Conservation (phyloP, 2,113 vertebrate genomes). For the Nycticebus coucang region DNA sequence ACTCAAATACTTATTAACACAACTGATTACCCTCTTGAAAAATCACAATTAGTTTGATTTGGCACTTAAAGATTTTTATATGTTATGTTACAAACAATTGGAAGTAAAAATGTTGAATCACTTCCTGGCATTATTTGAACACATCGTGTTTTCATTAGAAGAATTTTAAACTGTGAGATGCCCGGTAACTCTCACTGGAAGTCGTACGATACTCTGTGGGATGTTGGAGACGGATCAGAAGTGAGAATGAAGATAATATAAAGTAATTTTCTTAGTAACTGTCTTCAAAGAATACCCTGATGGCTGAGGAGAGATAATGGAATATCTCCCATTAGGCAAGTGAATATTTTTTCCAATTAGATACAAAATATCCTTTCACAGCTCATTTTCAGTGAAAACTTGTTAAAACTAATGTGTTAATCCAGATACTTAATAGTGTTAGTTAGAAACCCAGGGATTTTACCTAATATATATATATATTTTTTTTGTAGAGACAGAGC, state of each 20-base stretch:
- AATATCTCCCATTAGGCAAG: not conserved
- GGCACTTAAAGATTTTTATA: not conserved
- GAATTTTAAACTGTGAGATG: not conserved
- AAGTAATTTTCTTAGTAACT: not conserved
- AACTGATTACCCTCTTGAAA: not conserved
- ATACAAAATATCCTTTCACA: not conserved
- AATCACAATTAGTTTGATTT: not conserved
- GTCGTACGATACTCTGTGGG: rapidly evolving
- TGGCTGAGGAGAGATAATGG: not conserved
- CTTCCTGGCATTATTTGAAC: not conserved
- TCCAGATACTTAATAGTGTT: too few relatives aligned
- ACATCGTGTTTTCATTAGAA: not conserved
- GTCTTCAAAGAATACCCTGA: not conserved
- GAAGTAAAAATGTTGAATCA: not conserved
- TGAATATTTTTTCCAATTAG: rapidly evolving
- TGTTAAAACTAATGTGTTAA: not conserved
- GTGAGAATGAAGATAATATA: not conserved
- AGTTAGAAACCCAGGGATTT: not conserved
- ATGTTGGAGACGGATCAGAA: not conserved
- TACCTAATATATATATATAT: too few relatives aligned
- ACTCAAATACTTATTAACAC: too few relatives aligned
- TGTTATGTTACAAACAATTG: rapidly evolving
- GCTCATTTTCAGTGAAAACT: not conserved
- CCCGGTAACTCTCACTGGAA: not conserved
- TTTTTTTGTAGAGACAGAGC: too few relatives aligned